Evolutionary conservation across 2,113 vertebrate genomes (phyloP), one percentile per base, ranked within the genome.

Genomic region (Axis porcinus): DNA sequence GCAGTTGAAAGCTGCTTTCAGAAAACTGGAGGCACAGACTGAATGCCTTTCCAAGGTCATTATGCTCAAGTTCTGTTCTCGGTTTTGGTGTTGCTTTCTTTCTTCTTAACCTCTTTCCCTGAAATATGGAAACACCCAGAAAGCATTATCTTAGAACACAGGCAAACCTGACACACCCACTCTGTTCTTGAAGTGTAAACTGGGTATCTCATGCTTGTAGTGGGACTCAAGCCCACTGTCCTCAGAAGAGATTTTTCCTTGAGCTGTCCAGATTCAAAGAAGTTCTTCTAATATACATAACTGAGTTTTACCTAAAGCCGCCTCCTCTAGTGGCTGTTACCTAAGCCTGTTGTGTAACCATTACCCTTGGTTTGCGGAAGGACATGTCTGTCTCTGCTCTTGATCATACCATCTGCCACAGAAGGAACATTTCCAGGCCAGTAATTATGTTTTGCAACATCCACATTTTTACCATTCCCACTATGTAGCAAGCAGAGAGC

Each of bases 341-440:
- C 97, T 92, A 95, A 97, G 95, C 74, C 82, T 74, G 7, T 97
- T 97, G 86, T 91, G 16, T 97, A 97, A 97, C n/a, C n/a, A 57
- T 13, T 14, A 89, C 57, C 97, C 97, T 98, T 98, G 95, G 40
- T 91, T 84, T 95, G 57, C 36, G 23, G 43, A 97, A 98, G 97
- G 96, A 91, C 97, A 86, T 84, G 83, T 85, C 88, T 97, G 88
- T 86, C 88, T 94, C 83, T 91, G 52, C 52, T 92, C 86, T 93
- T 96, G 93, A 96, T 94, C 89, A 85, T 94, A 54, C 94, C 97
- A 98, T 98, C 97, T 98, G 94, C 94, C 96, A 94, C 91, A 94
- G 97, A 98, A 91, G 97, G 97, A 94, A 96, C 57, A 70, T 97
- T 98, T 98, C 91, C 96, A 98, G 95, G 70, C 94, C 91, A 98